Evolutionary conservation across 2,888 invertebrate species (phyloP).

Genomic region (Nomada hirtipes): DNA sequence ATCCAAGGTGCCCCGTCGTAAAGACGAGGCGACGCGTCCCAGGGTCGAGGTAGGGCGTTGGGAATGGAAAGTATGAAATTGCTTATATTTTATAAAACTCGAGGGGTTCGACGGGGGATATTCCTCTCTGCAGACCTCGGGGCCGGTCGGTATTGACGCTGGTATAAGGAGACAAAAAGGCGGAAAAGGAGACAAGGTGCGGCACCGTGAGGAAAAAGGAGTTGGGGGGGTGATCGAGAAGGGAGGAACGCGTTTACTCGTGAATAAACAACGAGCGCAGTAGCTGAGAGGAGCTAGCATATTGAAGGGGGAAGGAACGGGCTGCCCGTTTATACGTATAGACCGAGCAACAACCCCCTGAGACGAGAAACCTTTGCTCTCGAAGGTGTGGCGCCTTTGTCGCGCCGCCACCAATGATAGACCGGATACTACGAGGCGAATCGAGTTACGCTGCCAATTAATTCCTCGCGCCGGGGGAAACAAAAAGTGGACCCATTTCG

Average conservation of each 20-base stretch:
- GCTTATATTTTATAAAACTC: slow-evolving; percentile 75
- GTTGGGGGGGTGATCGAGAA: slow-evolving; percentile 4
- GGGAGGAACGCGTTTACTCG: slow-evolving; percentile 61
- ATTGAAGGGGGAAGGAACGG: slow-evolving; percentile 36
- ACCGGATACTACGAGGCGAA: neutral
- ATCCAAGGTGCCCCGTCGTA: slow-evolving; percentile 70
- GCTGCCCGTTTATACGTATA: neutral
- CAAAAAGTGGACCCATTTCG: neutral
- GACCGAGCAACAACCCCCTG: neutral
- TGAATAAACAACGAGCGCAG: slow-evolving; percentile 76
- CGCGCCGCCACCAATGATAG: neutral
- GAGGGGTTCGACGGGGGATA: slow-evolving; percentile 34
- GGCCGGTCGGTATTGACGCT: slow-evolving; percentile 65
- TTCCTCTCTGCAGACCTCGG: slow-evolving; percentile 22
- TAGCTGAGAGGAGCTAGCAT: slow-evolving; percentile 48
- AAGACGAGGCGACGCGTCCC: slow-evolving; percentile 68
- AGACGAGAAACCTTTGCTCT: slow-evolving; percentile 6
- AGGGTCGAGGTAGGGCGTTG: slow-evolving; percentile 51
- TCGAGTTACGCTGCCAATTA: neutral
- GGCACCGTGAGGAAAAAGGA: neutral
- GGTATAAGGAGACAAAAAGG: slow-evolving; percentile 57
- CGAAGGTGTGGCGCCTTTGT: slow-evolving; percentile 26
- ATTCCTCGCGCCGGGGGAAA: slow-evolving; percentile 5
- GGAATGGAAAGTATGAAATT: slow-evolving; percentile 73
- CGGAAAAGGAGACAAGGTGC: neutral